Percentiles rank a stretch among this genome's conserved stretches.
phyloP scores from a whole-genome alignment of 2,888 invertebrate species.

The Therioaphis trifolii region DNA sequence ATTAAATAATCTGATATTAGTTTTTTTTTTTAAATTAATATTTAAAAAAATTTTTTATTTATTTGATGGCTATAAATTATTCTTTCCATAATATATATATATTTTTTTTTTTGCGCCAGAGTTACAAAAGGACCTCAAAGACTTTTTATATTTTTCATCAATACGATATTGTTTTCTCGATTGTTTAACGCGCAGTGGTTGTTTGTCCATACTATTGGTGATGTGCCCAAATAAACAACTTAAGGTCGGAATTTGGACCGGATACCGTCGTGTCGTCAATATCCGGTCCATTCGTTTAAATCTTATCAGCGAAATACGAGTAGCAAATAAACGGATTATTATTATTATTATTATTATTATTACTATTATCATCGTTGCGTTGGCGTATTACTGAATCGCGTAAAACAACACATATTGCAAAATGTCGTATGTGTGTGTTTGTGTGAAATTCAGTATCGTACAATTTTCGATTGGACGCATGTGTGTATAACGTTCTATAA shows the following conservation, averaged over 20 bases:
- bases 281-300: slow-evolving; percentile 1
- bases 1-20: no score
- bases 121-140: not conserved
- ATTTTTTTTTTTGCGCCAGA: no score
- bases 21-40: no score
- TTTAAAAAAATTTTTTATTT: no score
- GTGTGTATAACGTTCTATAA: no score
- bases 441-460: no score
- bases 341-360: not conserved
- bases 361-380: no score
- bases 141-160: not conserved
- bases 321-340: not conserved
- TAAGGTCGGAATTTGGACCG: not conserved
- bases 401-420: not conserved
- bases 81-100: no score
- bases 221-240: not conserved
- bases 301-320: not conserved
- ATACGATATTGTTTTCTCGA: not conserved
- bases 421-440: not conserved
- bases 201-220: not conserved
- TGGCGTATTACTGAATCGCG: slow-evolving; percentile 1
- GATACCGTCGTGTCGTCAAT: not conserved
- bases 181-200: not conserved
- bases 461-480: no score
- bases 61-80: no score